These are phyloP conservation scores for Oceanodroma tethys DNA, from an alignment of 2,113 vertebrate genomes.

Conservation along the genomic window DNA sequence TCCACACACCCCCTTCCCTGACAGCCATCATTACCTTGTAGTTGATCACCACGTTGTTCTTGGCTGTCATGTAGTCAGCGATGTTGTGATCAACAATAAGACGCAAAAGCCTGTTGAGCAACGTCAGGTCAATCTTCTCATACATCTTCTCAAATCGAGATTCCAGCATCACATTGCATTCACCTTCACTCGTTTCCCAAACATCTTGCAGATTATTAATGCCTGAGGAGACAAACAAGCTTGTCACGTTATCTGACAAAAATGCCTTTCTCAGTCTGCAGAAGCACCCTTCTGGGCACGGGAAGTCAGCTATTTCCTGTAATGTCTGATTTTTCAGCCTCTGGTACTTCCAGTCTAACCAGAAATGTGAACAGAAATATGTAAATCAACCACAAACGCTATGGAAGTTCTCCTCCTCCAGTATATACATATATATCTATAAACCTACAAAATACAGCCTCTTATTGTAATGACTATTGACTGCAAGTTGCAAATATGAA, in stretches of 20 bases:
- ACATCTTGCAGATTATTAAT: conserved; percentile 98
- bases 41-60: conserved; percentile 99
- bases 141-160: conserved; percentile 99
- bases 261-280: background rate
- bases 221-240: conserved; percentile 69
- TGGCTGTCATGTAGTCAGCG: conserved; percentile 99
- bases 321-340: background rate
- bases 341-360: background rate
- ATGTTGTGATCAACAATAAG: conserved; percentile 99
- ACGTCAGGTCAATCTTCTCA: conserved; percentile 96
- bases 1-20: background rate
- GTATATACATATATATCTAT: fast-evolving
- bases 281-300: background rate
- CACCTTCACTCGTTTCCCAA: conserved; percentile 96
- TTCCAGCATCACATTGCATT: conserved; percentile 98
- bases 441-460: background rate
- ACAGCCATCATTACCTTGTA: conserved; percentile 83
- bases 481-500: background rate
- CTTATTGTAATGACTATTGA: background rate
- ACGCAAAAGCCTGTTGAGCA: conserved; percentile 95
- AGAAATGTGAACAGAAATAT: background rate
- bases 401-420: background rate
- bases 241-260: background rate
- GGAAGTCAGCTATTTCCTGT: background rate
- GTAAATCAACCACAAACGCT: background rate